phyloP scores from a whole-genome alignment of 1,140 invertebrate genomes.

The Lepidurus arcticus region DNA sequence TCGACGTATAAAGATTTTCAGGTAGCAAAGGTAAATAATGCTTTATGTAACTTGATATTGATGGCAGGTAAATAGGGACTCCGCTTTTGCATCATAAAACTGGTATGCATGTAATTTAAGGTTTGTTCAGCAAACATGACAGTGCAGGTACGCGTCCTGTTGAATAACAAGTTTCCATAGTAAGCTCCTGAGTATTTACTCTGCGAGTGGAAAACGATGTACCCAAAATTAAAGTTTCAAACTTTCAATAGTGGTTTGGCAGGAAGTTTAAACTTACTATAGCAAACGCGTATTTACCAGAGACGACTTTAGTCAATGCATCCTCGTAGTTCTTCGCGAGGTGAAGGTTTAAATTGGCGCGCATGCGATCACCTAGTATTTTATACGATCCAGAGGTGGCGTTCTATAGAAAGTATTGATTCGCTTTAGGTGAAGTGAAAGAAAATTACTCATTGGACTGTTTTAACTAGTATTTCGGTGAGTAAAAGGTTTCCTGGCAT shows the following conservation, averaged over 20 bases:
- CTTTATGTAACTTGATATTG: neutral
- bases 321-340: neutral
- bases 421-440: neutral
- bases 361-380: neutral
- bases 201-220: neutral
- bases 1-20: neutral
- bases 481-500: neutral
- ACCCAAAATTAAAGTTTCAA: neutral
- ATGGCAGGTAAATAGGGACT: neutral
- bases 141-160: neutral
- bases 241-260: neutral
- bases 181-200: neutral
- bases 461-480: neutral
- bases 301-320: neutral
- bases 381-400: neutral
- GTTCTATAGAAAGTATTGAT: neutral
- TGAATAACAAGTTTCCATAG: neutral
- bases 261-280: neutral
- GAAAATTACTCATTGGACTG: neutral
- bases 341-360: neutral
- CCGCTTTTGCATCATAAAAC: neutral
- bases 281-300: slow-evolving; percentile 3
- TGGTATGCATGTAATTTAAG: neutral
- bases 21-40: neutral
- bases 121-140: neutral